Evolutionary conservation across 2,797 vertebrate species (phyloP), one percentile per base, ranked within the genome.

Genomic region (Pangasius mekongensis): DNA sequence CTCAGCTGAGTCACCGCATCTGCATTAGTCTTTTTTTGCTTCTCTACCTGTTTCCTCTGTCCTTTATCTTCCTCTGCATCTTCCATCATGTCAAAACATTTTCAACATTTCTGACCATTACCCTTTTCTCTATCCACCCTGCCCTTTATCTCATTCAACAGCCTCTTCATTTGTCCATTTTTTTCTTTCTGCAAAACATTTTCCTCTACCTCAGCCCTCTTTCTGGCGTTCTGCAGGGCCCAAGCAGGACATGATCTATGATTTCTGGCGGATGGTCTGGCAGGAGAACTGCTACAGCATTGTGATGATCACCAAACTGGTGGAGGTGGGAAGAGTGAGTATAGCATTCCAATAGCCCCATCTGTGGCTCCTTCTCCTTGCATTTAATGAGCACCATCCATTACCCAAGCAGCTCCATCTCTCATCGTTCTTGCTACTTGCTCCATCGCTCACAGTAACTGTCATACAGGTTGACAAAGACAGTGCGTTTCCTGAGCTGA

Each of bases 231-330:
- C 91, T 82, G 24, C 95, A 99, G 98, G 98, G 85, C 98, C 98
- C 84, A 99, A 98, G 94, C 98, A 98, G 90, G 98, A 99, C 94
- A 99, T 98, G 97, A 97, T 99, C 93, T 98, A 99, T 0, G 98
- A 99, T 93, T 99, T 99, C 95, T 99, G 98, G 98, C 95, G 98
- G 90, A 98, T 99, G 98, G 97, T 99, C 86, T 99, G 98, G 98
- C 98, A 99, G 95, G 98, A 99, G 92, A 98, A 98, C 94, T 98
- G 98, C 90, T 97, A 97, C 93, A 99, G 98, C 94, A 98, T 99
- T 0, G 98, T 99, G 93, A 99, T 99, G 98, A 97, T 99, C 93
- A 99, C 98, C 93, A 99, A 99, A 91, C 96, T 99, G 96, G 97
- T 99, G 93, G 98, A 99, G 93, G 97, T 99, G 95, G 98, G 98